phyloP scores from a whole-genome alignment of 2,888 invertebrate genomes.

The Endotricha flammealis region DNA sequence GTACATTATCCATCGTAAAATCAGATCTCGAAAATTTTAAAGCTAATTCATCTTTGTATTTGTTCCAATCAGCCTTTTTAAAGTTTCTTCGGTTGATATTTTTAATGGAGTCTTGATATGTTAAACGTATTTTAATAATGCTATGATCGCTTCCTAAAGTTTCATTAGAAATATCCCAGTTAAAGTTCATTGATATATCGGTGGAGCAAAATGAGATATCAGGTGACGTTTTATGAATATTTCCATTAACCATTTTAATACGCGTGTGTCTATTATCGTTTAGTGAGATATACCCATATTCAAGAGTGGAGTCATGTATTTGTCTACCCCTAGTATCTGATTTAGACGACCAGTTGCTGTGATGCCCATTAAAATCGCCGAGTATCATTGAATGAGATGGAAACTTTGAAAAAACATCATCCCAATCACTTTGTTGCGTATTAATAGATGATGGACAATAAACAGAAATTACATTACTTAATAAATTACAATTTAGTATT shows the following conservation, averaged over 20 bases:
- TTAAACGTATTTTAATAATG: neutral
- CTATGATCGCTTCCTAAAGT: constrained; percentile 10
- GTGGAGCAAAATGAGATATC: constrained; percentile 14
- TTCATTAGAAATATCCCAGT: constrained; percentile 13
- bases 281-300: no score
- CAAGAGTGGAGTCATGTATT: constrained; percentile 1
- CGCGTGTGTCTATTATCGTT: neutral
- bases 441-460: constrained; percentile 5
- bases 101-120: neutral
- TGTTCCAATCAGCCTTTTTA: no score
- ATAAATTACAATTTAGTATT: constrained; percentile 13
- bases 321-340: constrained; percentile 15
- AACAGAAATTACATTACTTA: constrained; percentile 15
- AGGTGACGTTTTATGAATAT: neutral
- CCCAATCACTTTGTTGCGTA: no score
- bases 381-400: constrained; percentile 12
- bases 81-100: no score
- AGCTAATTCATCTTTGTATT: neutral
- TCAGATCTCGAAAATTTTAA: neutral
- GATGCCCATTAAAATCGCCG: constrained; percentile 18
- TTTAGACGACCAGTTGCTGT: constrained; percentile 15
- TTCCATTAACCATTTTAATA: neutral
- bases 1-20: no score
- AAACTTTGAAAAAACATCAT: constrained; percentile 11
- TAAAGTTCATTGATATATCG: constrained; percentile 13